phyloP scores from a whole-genome alignment of 2,888 invertebrate species.

The Drosophila melanosoma region DNA sequence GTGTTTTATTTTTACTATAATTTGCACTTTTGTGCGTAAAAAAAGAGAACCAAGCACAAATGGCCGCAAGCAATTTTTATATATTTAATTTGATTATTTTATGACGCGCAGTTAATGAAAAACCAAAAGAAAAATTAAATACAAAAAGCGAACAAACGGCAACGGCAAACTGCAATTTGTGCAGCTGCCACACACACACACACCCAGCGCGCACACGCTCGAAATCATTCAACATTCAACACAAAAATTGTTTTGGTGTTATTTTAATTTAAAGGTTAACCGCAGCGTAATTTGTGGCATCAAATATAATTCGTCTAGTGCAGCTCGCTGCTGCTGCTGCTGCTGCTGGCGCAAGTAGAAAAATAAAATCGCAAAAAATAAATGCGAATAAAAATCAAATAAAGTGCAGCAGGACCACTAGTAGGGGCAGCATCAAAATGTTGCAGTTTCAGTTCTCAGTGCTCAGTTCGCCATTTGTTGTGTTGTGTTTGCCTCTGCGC shows the following conservation, averaged over 20 bases:
- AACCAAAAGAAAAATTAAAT: slow-evolving; percentile 19
- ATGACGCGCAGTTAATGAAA: slow-evolving; percentile 74
- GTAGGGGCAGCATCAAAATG: slow-evolving; percentile 6
- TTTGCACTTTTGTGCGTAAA: slow-evolving; percentile 61
- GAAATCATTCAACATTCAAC: slow-evolving; percentile 65
- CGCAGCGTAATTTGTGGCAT: slow-evolving; percentile 82
- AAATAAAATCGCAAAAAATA: slow-evolving; percentile 29
- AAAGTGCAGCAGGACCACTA: slow-evolving; percentile 11
- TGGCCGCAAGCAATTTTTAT: slow-evolving; percentile 48
- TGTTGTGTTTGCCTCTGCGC: slow-evolving; percentile 23
- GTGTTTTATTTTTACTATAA: slow-evolving; percentile 49
- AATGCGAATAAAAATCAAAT: slow-evolving; percentile 45
- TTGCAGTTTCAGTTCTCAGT: slow-evolving; percentile 22
- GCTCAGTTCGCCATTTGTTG: slow-evolving; percentile 49
- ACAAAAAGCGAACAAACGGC: slow-evolving; percentile 37
- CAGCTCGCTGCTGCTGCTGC: slow-evolving; percentile 10
- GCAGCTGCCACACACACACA: slow-evolving; percentile 66
- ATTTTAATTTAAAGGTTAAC: slow-evolving; percentile 83
- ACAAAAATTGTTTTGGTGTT: slow-evolving; percentile 80
- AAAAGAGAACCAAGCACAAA: slow-evolving; percentile 22
- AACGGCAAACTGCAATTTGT: slow-evolving; percentile 69
- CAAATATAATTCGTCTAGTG: slow-evolving; percentile 81
- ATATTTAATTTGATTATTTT: slow-evolving; percentile 81
- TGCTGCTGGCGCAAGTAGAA: slow-evolving; percentile 6
- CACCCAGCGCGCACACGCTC: background rate